Evolutionary conservation across 2,797 vertebrate genomes (phyloP).

Genomic region (Oryzias dopingdopingensis): DNA sequence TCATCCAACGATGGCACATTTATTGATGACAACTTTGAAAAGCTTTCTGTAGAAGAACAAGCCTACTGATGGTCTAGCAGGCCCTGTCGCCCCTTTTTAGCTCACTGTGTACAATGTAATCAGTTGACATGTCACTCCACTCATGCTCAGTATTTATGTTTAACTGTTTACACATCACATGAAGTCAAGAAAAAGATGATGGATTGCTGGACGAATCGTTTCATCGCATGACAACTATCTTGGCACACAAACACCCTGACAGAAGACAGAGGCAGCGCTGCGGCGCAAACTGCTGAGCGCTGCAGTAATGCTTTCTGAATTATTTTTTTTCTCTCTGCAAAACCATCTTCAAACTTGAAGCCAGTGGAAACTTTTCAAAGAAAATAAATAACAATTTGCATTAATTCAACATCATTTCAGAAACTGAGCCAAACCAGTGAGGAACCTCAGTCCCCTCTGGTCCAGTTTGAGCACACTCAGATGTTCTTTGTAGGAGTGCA

Average conservation of each 20-base stretch:
- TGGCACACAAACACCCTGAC: not conserved
- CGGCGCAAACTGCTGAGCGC: no score
- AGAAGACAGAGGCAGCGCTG: no score
- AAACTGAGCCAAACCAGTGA: no score
- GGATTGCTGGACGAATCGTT: constrained; percentile 8
- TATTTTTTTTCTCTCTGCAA: no score
- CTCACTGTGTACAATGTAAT: constrained; percentile 55
- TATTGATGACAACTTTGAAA: constrained; percentile 18
- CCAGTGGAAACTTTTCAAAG: no score
- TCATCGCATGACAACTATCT: not conserved
- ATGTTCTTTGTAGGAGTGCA: constrained; percentile 45
- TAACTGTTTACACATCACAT: constrained; percentile 54
- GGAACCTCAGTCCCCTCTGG: no score
- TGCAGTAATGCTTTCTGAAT: no score
- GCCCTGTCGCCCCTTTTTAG: constrained; percentile 16
- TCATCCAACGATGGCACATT: not conserved
- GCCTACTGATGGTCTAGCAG: constrained; percentile 2
- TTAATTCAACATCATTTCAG: no score
- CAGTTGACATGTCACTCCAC: constrained; percentile 28
- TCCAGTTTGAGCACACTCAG: constrained; percentile 1
- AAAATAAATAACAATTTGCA: no score
- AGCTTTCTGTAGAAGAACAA: not conserved
- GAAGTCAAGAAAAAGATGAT: constrained; percentile 3
- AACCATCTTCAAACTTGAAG: no score
- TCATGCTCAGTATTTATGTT: constrained; percentile 55